Conservation (phyloP, 2,888 invertebrate species). For the Hydrotaea cyrtoneurina region DNA sequence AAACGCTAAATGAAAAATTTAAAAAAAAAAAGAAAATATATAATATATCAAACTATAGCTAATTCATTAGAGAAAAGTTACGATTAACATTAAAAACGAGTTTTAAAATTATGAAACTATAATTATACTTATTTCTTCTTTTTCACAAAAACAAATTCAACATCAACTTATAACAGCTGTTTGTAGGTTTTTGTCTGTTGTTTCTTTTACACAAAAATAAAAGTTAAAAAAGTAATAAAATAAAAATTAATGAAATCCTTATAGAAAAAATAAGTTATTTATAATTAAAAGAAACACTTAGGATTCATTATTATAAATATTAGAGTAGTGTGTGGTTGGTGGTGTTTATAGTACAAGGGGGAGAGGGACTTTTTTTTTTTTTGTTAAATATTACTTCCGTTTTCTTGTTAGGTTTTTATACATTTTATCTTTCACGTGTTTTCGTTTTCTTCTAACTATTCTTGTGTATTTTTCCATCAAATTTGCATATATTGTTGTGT, state of each 20-base stretch:
- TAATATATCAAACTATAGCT: conserved; percentile 48
- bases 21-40: conserved; percentile 19
- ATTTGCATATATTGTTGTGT: conserved; percentile 45
- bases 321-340: conserved; percentile 26
- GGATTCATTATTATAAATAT: conserved; percentile 49
- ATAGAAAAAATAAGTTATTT: conserved; percentile 54
- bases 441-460: conserved; percentile 55
- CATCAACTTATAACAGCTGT: conserved; percentile 61
- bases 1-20: conserved; percentile 34
- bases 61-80: conserved; percentile 46
- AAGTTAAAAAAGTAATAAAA: conserved; percentile 43
- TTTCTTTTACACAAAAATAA: conserved; percentile 48
- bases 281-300: conserved; percentile 55
- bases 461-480: conserved; percentile 29
- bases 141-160: conserved; percentile 49
- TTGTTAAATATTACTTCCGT: conserved; percentile 36
- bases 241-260: conserved; percentile 44
- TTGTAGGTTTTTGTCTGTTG: conserved; percentile 32
- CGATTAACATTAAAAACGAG: conserved; percentile 46
- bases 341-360: conserved; percentile 56
- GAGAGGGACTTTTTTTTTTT: background rate
- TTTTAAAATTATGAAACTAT: conserved; percentile 40
- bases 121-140: conserved; percentile 35
- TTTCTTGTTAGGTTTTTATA: conserved; percentile 26
- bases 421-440: conserved; percentile 30